Percentiles rank a stretch among this genome's conserved stretches.
phyloP scores from a whole-genome alignment of 1,140 invertebrate species.

The Drosophila pallidifrons region DNA sequence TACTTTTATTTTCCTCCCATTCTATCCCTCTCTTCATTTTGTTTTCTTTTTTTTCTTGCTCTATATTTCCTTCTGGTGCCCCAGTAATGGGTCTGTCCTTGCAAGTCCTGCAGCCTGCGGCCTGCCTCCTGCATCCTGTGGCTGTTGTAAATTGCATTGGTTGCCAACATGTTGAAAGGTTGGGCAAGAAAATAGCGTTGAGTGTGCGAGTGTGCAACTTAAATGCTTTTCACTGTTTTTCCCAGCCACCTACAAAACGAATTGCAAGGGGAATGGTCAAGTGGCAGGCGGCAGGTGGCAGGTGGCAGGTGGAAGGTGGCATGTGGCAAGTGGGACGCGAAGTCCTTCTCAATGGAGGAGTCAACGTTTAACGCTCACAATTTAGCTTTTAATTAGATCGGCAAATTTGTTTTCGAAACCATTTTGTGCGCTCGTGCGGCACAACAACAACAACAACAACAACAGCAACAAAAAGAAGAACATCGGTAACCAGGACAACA shows the following conservation, averaged over 20 bases:
- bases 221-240: slow-evolving; percentile 78
- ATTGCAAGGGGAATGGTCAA: neutral
- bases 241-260: slow-evolving; percentile 11
- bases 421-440: slow-evolving; percentile 66
- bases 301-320: neutral
- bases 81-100: slow-evolving; percentile 75
- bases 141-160: slow-evolving; percentile 74
- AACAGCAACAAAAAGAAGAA: slow-evolving; percentile 9
- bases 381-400: slow-evolving; percentile 81
- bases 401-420: slow-evolving; percentile 78
- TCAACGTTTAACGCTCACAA: slow-evolving; percentile 72
- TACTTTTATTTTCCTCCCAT: slow-evolving; percentile 61
- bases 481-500: slow-evolving; percentile 15
- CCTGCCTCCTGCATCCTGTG: slow-evolving; percentile 28
- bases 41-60: slow-evolving; percentile 15
- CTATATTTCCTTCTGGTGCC: slow-evolving; percentile 37
- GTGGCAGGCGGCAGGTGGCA: neutral
- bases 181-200: slow-evolving; percentile 34
- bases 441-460: slow-evolving; percentile 9
- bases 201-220: slow-evolving; percentile 59
- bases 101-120: slow-evolving; percentile 28
- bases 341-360: slow-evolving; percentile 18
- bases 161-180: slow-evolving; percentile 80
- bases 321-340: slow-evolving; percentile 9
- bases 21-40: neutral